Evolutionary conservation across 2,888 invertebrate genomes (phyloP), one percentile per base, ranked within the genome.

Genomic region (Unio pictorum): DNA sequence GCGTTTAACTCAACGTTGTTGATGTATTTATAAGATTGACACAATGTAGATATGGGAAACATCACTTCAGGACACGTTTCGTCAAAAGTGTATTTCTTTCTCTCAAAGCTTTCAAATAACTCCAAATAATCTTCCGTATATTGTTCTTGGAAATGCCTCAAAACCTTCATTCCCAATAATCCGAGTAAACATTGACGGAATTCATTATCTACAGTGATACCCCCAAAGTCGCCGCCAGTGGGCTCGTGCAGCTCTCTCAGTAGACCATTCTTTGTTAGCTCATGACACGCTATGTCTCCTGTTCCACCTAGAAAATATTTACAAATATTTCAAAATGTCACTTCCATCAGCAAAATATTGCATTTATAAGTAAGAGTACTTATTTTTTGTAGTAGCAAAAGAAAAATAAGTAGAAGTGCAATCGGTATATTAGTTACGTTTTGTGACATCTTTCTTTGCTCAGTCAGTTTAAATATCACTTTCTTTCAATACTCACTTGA

Each of bases 161-260:
- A 18, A 30, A 67, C 18, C 18, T 45, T 61, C 17, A 34, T 55
- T 28, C 67, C 67, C 4, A 67, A 11, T 8, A 67, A 54, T 18
- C 56, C 56, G 61, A 67, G 60, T 8, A 67, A 20, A 15, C 61
- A 45, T 3, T 55, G 55, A 5, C 28, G 56, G 30, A 61, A 67
- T 20, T 61, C 60, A 20, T 61, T 26, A 20, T 67, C 61, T 20
- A 67, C 67, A 55, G 28, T 28, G 18, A 23, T 60, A 15, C 67
- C 67, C 18, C 67, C 67, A 61, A 61, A 67, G 28, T 61, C 67
- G 26, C 67, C 67, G 15, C 67, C 67, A 23, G 56, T 34, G 3
- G 67, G 67, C 0, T 45, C 28, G 28, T 61, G 61, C 15, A 67
- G 8, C 18, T 67, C 67, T 67, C 7, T 55, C 6, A 67, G 55